Evolutionary conservation across 2,113 vertebrate genomes (phyloP).

Genomic region (Silurus glanis): DNA sequence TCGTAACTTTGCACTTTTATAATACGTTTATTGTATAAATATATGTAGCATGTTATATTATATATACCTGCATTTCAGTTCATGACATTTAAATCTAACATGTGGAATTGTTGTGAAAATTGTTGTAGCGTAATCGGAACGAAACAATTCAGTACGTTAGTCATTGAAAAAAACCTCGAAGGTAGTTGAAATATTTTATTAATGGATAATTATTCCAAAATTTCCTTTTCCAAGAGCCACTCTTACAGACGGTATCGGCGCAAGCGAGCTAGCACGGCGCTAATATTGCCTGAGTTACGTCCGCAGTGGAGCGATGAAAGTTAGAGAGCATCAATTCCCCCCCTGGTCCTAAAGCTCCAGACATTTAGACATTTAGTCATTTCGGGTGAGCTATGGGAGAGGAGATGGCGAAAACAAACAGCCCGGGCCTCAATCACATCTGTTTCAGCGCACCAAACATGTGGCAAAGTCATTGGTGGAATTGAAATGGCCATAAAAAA

Average conservation of each 20-base stretch:
- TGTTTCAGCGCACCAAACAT: slow-evolving; percentile 32
- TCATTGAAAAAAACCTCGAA: no score
- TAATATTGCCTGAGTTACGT: slow-evolving; percentile 15
- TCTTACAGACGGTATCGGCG: neutral
- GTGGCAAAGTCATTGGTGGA: slow-evolving; percentile 5
- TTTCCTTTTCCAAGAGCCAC: neutral
- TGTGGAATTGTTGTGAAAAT: no score
- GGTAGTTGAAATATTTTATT: no score
- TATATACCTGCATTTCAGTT: no score
- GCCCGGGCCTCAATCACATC: neutral
- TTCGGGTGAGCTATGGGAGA: slow-evolving; percentile 26
- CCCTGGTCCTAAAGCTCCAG: slow-evolving; percentile 23
- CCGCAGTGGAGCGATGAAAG: neutral
- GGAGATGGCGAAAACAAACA: slow-evolving; percentile 15
- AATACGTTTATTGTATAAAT: no score
- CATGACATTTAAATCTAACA: no score
- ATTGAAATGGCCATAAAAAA: neutral
- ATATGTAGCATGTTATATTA: no score
- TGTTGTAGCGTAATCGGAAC: no score
- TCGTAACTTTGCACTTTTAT: no score
- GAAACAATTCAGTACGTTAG: no score
- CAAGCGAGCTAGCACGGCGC: neutral
- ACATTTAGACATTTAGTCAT: slow-evolving; percentile 4
- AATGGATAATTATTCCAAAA: no score
- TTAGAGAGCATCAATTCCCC: slow-evolving; percentile 9